Evolutionary conservation across 2,888 invertebrate genomes (phyloP).

Genomic region (Leptinotarsa haldemani): DNA sequence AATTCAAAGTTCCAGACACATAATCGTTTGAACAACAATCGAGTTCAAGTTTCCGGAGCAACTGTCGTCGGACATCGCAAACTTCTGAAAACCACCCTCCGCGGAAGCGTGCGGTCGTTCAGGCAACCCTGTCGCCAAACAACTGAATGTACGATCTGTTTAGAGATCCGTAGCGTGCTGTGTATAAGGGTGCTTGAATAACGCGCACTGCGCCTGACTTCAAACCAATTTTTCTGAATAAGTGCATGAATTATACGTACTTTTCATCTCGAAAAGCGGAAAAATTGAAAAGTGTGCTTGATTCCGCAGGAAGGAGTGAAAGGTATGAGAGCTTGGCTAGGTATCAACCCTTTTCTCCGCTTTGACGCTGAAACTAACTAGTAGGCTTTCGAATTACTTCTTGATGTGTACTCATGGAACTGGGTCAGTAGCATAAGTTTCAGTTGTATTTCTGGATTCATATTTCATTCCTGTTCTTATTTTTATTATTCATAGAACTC

Average conservation of each 20-base stretch:
- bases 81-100: background rate
- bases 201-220: conserved; percentile 33
- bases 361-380: background rate
- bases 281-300: conserved; percentile 4
- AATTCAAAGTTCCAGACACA: background rate
- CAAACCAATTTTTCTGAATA: conserved; percentile 29
- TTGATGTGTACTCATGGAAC: background rate
- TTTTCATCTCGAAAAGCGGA: conserved; percentile 18
- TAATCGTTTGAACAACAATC: background rate
- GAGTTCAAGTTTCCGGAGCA: conserved; percentile 6
- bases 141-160: conserved; percentile 29
- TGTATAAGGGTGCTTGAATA: conserved; percentile 24
- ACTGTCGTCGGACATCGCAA: conserved; percentile 1
- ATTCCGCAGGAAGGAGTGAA: background rate
- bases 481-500: background rate
- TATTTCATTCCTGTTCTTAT: background rate
- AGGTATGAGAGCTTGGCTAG: conserved; percentile 2
- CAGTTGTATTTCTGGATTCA: background rate
- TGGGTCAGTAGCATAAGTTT: background rate
- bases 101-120: background rate
- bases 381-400: background rate
- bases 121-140: conserved; percentile 27
- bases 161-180: conserved; percentile 24
- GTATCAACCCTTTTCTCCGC: background rate
- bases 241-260: conserved; percentile 26